Base-by-base conservation (phyloP, 2,888 invertebrate genomes). In the Yponomeuta cagnagella region DNA sequence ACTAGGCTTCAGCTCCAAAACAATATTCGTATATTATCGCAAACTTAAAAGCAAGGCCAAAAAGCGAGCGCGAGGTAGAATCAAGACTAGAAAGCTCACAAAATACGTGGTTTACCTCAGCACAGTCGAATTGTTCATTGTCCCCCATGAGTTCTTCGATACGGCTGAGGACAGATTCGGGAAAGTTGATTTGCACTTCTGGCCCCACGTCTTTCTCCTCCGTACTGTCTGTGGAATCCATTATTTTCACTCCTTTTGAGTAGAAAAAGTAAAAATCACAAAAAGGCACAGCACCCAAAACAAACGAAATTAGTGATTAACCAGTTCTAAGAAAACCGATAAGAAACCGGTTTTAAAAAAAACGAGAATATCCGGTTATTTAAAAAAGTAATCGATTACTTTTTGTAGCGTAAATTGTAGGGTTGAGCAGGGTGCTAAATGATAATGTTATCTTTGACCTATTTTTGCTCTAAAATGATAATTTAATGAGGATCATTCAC, bases 71-170 rank as follows among this genome's bases (percentile, higher is more conserved):
- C 15, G 52, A 58, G 15, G 15, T 15, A 58, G 15, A 15, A 15
- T 15, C 15, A 8, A 58, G 52, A 15, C 52, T 52, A 6, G 0
- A 15, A 58, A 58, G 52, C 52, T 52, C 2, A 15, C 12, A 58
- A 15, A 15, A 15, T 2, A 58, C 52, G 15, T 15, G 52, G 12
- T 58, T 67, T 30, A 90, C 91, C 78, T 91, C 96, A 94, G 90
- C 87, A 72, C 81, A 89, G 75, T 98, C 98, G 79, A 99, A 93
- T 2, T 98, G 97, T 87, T 99, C 98, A 70, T 95, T 96, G 77
- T 97, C 97, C 52, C 98, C 98, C 77, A 98, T 93, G 67, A 98
- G 96, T 95, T 98, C 86, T 85, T 98, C 97, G 74, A 98, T 98
- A 1, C 98, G 96, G 82, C 94, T 95, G 89, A 98, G 96, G 8